Conservation (phyloP, 2,113 vertebrate species). For the Oreochromis tanganicae region DNA sequence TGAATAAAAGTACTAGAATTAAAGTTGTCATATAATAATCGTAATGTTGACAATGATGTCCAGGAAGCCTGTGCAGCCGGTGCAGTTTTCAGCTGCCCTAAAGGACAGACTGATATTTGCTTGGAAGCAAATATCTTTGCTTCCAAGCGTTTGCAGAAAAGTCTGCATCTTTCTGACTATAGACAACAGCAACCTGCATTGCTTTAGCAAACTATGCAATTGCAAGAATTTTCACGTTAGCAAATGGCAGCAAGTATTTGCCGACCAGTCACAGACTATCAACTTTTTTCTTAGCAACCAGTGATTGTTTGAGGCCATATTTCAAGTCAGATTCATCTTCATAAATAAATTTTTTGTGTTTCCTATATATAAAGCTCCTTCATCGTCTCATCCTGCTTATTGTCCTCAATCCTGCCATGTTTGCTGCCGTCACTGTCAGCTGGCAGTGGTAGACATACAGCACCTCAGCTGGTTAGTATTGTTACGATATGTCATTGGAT, state of each 20-base stretch:
- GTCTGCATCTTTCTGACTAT: no score
- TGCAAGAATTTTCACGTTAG: background rate
- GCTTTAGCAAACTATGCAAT: background rate
- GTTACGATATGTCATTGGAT: background rate
- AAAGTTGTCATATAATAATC: background rate
- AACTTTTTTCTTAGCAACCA: background rate
- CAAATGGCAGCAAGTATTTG: background rate
- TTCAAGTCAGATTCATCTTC: background rate
- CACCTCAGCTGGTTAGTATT: background rate
- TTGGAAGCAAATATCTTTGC: background rate
- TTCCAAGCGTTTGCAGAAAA: background rate
- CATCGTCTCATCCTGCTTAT: background rate
- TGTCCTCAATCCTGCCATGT: background rate
- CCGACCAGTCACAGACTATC: background rate
- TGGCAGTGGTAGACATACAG: no score
- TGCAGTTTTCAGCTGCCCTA: background rate
- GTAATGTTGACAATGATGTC: fast-evolving
- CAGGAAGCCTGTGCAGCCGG: background rate
- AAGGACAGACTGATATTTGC: background rate
- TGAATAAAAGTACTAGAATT: background rate
- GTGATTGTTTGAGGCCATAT: background rate
- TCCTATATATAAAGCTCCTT: background rate
- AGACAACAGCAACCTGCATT: background rate
- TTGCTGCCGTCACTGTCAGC: background rate
- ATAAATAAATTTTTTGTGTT: background rate